Evolutionary conservation across 2,888 invertebrate genomes (phyloP), one percentile per base, ranked within the genome.

Genomic region (Xestia c-nigrum): DNA sequence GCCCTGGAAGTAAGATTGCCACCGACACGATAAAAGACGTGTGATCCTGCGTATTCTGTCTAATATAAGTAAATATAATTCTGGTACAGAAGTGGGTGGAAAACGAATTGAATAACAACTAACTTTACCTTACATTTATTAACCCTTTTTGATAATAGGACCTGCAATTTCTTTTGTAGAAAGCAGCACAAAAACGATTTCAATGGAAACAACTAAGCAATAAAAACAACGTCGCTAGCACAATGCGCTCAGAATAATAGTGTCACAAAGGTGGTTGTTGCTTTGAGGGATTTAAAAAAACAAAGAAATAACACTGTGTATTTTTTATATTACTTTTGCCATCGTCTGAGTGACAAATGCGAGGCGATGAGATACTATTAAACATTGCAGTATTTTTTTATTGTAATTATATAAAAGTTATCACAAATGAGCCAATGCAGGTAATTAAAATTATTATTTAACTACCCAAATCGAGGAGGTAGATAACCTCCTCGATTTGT

Each of bases 251-350:
- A 75, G 57, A 67, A 70, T 78, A 86, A 85, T 78, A 74, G 57
- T 65, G n/a, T 47, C 63, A 67, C 80, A 85, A 83, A 80, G 73
- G 80, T 72, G 38, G 24, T 64, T 19, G 70, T 50, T 57, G 67
- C 78, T 78, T 83, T 61, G 46, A 47, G 75, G 78, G 78, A 68
- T 72, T 69, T 70, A 64, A 71, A 77, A 50, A 71, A 77, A 50
- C 52, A 78, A 55, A 74, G 80, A 78, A 79, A 73, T 72, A 80
- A 81, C 52, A 79, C 43, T 61, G 16, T 67, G 47, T 57, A 14
- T 67, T 19, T 67, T 19, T 16, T 31, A 43, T 72, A 69, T 80
- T 74, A 74, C 68, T 72, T 63, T 63, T 14, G n/a, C 38, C 24
- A 70, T 43, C 24, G 47, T 64, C 31, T 47, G 40, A 59, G 63